Conservation (phyloP, 1,140 invertebrate genomes). For the Cardiocondyla obscurior region DNA sequence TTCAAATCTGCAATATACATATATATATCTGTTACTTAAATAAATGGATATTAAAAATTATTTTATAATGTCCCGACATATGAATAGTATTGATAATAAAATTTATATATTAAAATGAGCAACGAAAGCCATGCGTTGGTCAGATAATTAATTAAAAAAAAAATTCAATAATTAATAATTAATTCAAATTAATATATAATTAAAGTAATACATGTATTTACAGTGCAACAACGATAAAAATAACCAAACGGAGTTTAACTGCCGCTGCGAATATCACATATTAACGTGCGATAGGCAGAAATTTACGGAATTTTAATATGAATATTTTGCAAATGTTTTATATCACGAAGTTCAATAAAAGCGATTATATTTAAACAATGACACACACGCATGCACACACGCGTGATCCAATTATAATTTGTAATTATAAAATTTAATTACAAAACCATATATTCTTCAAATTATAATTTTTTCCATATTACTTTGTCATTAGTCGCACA, state of each 20-base stretch:
- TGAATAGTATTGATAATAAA: background rate
- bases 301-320: slow-evolving; percentile 42
- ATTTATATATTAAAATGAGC: background rate
- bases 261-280: background rate
- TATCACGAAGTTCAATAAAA: slow-evolving; percentile 13
- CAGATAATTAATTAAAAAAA: background rate
- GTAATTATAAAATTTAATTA: slow-evolving; percentile 18
- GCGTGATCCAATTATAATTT: slow-evolving; percentile 4
- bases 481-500: background rate
- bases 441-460: background rate
- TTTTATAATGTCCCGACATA: background rate
- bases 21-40: background rate
- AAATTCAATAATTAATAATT: too few relatives aligned
- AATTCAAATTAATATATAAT: slow-evolving; percentile 4
- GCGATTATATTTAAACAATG: background rate
- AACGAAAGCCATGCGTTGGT: background rate
- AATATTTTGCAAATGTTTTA: slow-evolving; percentile 17
- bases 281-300: background rate
- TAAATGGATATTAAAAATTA: background rate
- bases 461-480: background rate
- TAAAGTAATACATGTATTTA: slow-evolving; percentile 19
- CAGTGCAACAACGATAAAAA: slow-evolving; percentile 21
- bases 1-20: background rate
- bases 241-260: slow-evolving; percentile 1
- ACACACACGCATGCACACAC: background rate